These are phyloP conservation scores for Oceanodroma leucorhoa DNA, from an alignment of 2,797 vertebrate species.

Conservation along the genomic window DNA sequence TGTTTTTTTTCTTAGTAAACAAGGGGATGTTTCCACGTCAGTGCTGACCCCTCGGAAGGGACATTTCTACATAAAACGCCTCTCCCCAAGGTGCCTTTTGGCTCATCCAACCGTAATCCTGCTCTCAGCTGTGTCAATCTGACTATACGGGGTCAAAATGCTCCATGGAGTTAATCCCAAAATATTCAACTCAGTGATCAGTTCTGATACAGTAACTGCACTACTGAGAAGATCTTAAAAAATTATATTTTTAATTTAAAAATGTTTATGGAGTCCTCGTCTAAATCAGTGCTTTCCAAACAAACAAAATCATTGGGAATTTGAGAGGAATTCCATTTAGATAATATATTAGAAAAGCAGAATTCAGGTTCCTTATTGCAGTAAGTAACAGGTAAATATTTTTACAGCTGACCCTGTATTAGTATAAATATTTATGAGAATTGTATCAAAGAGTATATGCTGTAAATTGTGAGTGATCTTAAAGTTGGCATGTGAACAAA, in stretches of 20 bases:
- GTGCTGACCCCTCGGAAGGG: not conserved
- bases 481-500: not conserved
- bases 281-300: not conserved
- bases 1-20: not conserved
- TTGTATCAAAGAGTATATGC: not conserved
- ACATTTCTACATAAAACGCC: not conserved
- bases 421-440: not conserved
- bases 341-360: not conserved
- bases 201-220: not conserved
- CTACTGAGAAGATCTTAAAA: not conserved
- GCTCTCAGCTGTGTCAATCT: not conserved
- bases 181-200: not conserved
- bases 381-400: not conserved
- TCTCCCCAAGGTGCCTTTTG: not conserved
- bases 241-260: not conserved
- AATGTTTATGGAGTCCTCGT: not conserved
- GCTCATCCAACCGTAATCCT: not conserved
- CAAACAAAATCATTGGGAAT: not conserved
- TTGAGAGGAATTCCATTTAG: not conserved
- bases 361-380: not conserved
- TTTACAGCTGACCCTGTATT: not conserved
- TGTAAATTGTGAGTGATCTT: not conserved
- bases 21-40: not conserved
- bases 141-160: fast-evolving
- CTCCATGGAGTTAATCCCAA: not conserved